Evolutionary conservation across 2,797 vertebrate species (phyloP).

Genomic region (Aphelocoma californica): DNA sequence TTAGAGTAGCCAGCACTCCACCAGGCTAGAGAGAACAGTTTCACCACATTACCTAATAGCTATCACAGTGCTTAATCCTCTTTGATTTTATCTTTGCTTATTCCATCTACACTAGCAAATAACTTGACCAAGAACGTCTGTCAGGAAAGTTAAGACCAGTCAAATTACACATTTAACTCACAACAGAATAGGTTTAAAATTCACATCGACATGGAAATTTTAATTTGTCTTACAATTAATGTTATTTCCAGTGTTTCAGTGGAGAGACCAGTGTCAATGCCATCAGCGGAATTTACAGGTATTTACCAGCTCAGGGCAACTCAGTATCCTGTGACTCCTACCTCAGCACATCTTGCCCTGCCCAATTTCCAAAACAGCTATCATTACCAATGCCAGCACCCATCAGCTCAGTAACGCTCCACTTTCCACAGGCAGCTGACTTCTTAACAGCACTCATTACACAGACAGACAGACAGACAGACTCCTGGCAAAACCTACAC

Average conservation of each 20-base stretch:
- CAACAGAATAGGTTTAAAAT: background rate
- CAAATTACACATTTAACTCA: background rate
- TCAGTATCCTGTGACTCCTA: background rate
- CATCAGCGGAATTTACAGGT: background rate
- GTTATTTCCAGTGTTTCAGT: background rate
- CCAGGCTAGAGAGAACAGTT: background rate
- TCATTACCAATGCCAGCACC: background rate
- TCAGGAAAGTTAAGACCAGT: background rate
- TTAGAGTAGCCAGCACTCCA: background rate
- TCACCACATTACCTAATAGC: background rate
- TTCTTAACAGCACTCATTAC: background rate
- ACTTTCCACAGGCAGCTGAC: background rate
- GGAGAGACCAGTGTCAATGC: background rate
- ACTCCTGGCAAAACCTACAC: background rate
- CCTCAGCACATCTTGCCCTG: background rate
- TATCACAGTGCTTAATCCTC: background rate
- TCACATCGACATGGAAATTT: background rate
- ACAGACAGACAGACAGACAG: background rate
- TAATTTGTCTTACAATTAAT: background rate
- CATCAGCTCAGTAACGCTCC: background rate
- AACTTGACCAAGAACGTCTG: background rate
- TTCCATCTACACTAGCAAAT: background rate
- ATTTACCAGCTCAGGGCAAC: background rate
- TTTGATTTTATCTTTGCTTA: background rate
- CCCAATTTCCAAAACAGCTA: background rate